Evolutionary conservation across 2,888 invertebrate genomes (phyloP).

Genomic region (Ormia ochracea): DNA sequence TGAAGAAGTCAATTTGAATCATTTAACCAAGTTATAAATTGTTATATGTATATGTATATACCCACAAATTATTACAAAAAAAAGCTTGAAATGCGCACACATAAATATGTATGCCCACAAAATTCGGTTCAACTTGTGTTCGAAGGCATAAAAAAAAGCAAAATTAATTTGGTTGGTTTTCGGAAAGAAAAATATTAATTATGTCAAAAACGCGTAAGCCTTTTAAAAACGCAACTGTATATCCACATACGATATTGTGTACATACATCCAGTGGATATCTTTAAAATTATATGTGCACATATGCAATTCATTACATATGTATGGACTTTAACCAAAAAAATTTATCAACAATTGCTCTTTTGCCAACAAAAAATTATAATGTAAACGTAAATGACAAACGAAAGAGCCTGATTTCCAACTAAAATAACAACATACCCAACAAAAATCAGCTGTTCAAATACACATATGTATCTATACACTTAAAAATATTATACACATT

Average conservation of each 20-base stretch:
- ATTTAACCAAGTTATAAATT: constrained; percentile 28
- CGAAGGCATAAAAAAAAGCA: constrained; percentile 4
- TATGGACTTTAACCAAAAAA: constrained; percentile 6
- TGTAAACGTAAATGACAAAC: neutral
- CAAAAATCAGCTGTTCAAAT: constrained; percentile 48
- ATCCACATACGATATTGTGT: constrained; percentile 27
- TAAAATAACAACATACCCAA: neutral
- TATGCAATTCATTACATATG: neutral
- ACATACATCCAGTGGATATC: constrained; percentile 3
- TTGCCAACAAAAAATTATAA: constrained; percentile 9
- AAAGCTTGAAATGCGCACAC: too few relatives aligned
- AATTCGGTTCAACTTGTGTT: neutral
- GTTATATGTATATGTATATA: too few relatives aligned
- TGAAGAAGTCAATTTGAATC: neutral
- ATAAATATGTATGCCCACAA: neutral
- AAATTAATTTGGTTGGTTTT: neutral
- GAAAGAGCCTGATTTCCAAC: neutral
- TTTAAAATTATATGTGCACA: neutral
- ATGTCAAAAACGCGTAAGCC: constrained; percentile 52
- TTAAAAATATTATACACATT: neutral
- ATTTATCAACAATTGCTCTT: constrained; percentile 46
- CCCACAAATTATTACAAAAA: too few relatives aligned
- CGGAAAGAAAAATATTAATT: constrained; percentile 40
- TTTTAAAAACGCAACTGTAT: constrained; percentile 19
- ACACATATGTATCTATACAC: constrained; percentile 12